Evolutionary conservation across 2,888 invertebrate genomes (phyloP), one percentile per base, ranked within the genome.

Genomic region (Apomyelois bistriatella): DNA sequence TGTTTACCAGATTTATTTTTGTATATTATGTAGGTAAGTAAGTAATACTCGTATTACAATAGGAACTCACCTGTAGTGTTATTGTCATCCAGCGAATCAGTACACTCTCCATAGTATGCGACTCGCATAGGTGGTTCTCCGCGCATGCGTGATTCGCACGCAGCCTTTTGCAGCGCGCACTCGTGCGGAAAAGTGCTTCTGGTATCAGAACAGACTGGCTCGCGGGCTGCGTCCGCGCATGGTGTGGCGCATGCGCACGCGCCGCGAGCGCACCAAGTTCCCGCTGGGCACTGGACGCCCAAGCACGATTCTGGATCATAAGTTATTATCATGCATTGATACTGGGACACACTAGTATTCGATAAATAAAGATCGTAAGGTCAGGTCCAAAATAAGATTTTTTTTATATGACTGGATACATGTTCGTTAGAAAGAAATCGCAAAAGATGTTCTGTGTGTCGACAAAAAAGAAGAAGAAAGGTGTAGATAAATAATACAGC

Each of bases 191-290:
- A 97, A 2, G 96, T 96, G 60, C 92, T 91, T 62, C 93, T 92
- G 70, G 95, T 94, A 71, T 93, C 94, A 41, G 94, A 95, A 78
- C 97, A 97, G 13, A 97, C 95, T 1, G 94, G 94, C 68, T 95
- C 94, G 17, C 91, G 90, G 9, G 91, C 91, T 9, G 90, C 91
- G 52, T 91, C 92, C 1, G 92, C 92, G 84, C 98, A 98, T 59
- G 93, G 92, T 51, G 94, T 93, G 0, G 95, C 95, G 78, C 97
- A 98, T 8, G 96, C 93, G 84, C 97, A 98, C 41, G 92, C 90
- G 1, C 97, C 97, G 37, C 95, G 94, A 59, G 95, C 94, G 78
- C 97, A 98, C 72, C 94, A 93, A 36, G 95, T 95, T 10, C 96
- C 96, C 68, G 92, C 92, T 62, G 95, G 94, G 79, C 97, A 97